Percentiles rank a stretch among this genome's conserved stretches.
Conservation (phyloP, 1,140 invertebrate species). For the Drosophila busckii region DNA sequence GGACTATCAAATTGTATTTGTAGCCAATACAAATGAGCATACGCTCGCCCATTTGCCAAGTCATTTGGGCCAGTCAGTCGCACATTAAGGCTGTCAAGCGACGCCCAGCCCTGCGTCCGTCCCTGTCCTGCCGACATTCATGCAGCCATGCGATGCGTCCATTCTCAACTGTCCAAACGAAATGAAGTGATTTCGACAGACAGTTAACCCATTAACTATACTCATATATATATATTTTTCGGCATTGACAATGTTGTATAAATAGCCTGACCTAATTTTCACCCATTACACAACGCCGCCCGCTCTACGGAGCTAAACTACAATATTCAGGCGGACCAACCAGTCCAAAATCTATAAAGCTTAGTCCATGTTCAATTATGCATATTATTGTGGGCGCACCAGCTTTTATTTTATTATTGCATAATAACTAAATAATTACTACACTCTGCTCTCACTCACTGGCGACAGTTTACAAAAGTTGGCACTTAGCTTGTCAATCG, state of each 20-base stretch:
- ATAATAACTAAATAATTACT: too few species aligned
- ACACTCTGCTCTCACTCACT: too few species aligned
- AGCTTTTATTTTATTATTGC: too few species aligned
- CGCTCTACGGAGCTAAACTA: too few species aligned
- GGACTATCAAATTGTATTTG: conserved; percentile 75
- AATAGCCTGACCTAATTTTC: too few species aligned
- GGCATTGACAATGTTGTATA: neutral
- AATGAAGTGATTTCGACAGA: conserved; percentile 63
- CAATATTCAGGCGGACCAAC: too few species aligned
- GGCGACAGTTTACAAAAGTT: too few species aligned
- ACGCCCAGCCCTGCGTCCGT: conserved; percentile 20
- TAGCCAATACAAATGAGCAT: conserved; percentile 75
- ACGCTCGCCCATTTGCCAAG: conserved; percentile 71
- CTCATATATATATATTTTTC: conserved; percentile 3
- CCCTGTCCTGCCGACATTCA: neutral
- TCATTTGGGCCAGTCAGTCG: conserved; percentile 47
- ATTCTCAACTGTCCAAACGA: conserved; percentile 45
- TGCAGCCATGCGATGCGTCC: neutral
- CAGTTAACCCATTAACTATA: conserved; percentile 69
- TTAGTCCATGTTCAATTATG: too few species aligned
- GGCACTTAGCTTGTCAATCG: too few species aligned
- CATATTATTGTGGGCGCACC: too few species aligned
- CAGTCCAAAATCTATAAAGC: too few species aligned
- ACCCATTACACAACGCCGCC: too few species aligned
- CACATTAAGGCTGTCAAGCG: conserved; percentile 26